phyloP scores from a whole-genome alignment of 2,113 vertebrate species.

The Todiramphus chloris region DNA sequence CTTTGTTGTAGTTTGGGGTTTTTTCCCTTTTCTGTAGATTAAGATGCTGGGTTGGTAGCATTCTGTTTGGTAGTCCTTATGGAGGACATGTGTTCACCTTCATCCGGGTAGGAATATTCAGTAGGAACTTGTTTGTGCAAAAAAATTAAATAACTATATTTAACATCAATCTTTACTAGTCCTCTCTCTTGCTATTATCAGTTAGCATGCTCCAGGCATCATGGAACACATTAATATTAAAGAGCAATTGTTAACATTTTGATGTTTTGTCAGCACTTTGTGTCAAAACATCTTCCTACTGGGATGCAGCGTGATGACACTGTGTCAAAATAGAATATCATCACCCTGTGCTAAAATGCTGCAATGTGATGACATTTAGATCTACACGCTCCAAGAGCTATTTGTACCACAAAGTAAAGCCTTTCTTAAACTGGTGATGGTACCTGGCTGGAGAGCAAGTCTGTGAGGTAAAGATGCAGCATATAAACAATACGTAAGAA shows the following conservation, averaged over 20 bases:
- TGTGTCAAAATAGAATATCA: constrained; percentile 57
- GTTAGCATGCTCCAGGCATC: constrained; percentile 25
- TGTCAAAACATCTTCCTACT: constrained; percentile 62
- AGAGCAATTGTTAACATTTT: constrained; percentile 51
- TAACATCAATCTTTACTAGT: not conserved
- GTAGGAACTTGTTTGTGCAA: not conserved
- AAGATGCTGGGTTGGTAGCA: not conserved
- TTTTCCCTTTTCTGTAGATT: not conserved
- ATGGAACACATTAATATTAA: constrained; percentile 49
- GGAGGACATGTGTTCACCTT: not conserved
- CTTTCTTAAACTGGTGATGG: not conserved
- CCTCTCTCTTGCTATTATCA: not conserved
- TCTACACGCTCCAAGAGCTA: not conserved
- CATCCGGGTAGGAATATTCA: not conserved
- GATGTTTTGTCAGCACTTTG: constrained; percentile 60
- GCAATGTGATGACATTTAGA: constrained; percentile 12
- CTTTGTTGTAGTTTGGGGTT: not conserved
- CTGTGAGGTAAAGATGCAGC: not conserved
- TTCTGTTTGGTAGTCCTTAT: not conserved
- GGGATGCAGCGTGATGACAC: constrained; percentile 24
- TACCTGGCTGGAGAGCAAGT: not conserved
- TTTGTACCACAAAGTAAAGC: not conserved
- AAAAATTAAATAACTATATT: not conserved
- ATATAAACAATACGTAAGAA: not conserved
- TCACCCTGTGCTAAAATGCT: not conserved